Evolutionary conservation across 2,888 invertebrate species (phyloP), one percentile per base, ranked within the genome.

Genomic region (Tipula unca): DNA sequence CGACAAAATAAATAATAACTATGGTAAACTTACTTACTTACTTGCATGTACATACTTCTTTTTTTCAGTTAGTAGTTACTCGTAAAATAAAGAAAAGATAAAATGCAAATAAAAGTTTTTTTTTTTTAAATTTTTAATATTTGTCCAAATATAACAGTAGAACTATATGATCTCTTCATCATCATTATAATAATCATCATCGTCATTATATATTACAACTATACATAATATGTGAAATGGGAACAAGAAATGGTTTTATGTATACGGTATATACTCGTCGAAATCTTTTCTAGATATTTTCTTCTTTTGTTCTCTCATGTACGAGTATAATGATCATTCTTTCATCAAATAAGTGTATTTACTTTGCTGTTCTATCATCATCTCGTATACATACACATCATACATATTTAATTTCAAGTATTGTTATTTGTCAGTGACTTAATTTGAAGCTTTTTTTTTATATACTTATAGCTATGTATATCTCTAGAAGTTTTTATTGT

Each of bases 351-450:
- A 69, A 69, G 69, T 69, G 25, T 69, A 69, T 69, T 69, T 69
- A 69, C 69, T 25, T 69, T 69, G 69, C 69, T 69, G 69, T 69
- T 69, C 69, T 69, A 25, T 3, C 69, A 69, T 69, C 69, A 69
- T 25, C 69, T 69, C 69, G 10, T 69, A 69, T 25, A 25, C 17
- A 48, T 48, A n/a, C n/a, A 48, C 3, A 1, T 1, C 5, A 48
- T 48, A n/a, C 25, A 54, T 69, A 69, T 69, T 8, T 39, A 48
- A 48, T 48, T 25, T 69, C 10, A 69, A 69, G 69, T 69, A 69
- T 69, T 69, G 69, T 69, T 69, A 69, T 69, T 69, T 69, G 69
- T 69, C 69, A 69, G 69, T 69, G 69, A 69, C 69, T 69, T 69
- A 69, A 69, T 69, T 69, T 69, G 25, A 69, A 69, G 69, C 25